Conservation (phyloP, 1,140 invertebrate species). For the Charaxes varanes region DNA sequence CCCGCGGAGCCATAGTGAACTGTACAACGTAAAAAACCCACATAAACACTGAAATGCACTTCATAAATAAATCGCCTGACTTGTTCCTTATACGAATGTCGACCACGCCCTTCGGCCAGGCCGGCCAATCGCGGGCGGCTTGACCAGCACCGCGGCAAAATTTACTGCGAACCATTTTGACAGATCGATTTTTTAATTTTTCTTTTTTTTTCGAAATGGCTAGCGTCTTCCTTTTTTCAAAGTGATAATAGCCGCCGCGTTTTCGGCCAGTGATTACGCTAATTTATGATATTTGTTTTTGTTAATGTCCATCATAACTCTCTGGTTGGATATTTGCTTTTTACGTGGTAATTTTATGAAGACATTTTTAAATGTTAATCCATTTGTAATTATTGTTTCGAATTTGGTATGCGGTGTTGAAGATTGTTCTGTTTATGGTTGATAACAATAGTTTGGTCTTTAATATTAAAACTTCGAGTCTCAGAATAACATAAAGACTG, state of each 20-base stretch:
- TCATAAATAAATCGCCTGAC: slow-evolving; percentile 60
- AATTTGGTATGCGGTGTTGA: neutral
- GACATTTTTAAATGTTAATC: slow-evolving; percentile 28
- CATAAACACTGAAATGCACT: slow-evolving; percentile 55
- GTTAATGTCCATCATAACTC: slow-evolving; percentile 55
- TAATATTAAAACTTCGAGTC: too few species aligned
- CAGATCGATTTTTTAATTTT: slow-evolving; percentile 67
- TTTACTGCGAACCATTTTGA: slow-evolving; percentile 67
- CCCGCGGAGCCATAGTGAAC: slow-evolving; percentile 29
- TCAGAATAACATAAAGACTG: too few species aligned
- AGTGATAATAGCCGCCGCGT: slow-evolving; percentile 49
- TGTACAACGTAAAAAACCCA: slow-evolving; percentile 31
- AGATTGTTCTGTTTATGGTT: too few species aligned
- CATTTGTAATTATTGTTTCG: slow-evolving; percentile 21
- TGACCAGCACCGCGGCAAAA: slow-evolving; percentile 44
- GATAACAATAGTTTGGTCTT: too few species aligned
- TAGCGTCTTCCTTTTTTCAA: slow-evolving; percentile 34
- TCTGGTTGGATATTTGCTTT: slow-evolving; percentile 20
- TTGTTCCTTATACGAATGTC: slow-evolving; percentile 39
- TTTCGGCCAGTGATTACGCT: slow-evolving; percentile 49
- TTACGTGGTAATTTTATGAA: slow-evolving; percentile 28
- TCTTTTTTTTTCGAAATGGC: slow-evolving; percentile 42
- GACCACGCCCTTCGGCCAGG: slow-evolving; percentile 41
- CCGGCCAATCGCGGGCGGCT: slow-evolving; percentile 41
- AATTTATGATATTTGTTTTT: slow-evolving; percentile 50